Evolutionary conservation across 2,888 invertebrate genomes (phyloP).

Genomic region (Aporophyla nigra): DNA sequence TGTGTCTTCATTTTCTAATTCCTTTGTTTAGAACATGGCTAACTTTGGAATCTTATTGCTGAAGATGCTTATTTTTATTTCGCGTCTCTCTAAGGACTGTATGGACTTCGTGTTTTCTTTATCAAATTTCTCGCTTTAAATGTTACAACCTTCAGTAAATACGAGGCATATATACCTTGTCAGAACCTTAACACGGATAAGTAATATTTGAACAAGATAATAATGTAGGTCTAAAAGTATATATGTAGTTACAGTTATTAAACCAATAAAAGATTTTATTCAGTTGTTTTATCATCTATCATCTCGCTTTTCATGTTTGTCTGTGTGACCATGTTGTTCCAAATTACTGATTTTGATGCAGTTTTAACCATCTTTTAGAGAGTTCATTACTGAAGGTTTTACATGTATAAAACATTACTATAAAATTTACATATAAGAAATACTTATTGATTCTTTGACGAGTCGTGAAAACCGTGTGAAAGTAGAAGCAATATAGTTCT

Average conservation of each 20-base stretch:
- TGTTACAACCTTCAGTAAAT: conserved; percentile 20
- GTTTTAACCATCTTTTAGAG: too few species aligned
- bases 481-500: background rate
- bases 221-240: conserved; percentile 11
- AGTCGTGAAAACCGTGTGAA: background rate
- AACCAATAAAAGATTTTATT: background rate
- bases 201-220: conserved; percentile 54
- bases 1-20: conserved; percentile 35
- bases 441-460: background rate
- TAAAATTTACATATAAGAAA: background rate
- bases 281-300: conserved; percentile 17
- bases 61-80: conserved; percentile 22
- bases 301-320: background rate
- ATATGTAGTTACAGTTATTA: conserved; percentile 2
- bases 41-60: conserved; percentile 24
- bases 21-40: conserved; percentile 44
- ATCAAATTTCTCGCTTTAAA: conserved; percentile 6
- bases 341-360: too few species aligned
- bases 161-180: conserved; percentile 7
- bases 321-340: background rate
- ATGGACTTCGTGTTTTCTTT: conserved; percentile 2
- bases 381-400: too few species aligned
- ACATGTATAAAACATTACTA: too few species aligned
- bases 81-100: background rate
- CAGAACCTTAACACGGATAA: conserved; percentile 26